phyloP scores from a whole-genome alignment of 2,797 vertebrate genomes.

The Gila robusta region DNA sequence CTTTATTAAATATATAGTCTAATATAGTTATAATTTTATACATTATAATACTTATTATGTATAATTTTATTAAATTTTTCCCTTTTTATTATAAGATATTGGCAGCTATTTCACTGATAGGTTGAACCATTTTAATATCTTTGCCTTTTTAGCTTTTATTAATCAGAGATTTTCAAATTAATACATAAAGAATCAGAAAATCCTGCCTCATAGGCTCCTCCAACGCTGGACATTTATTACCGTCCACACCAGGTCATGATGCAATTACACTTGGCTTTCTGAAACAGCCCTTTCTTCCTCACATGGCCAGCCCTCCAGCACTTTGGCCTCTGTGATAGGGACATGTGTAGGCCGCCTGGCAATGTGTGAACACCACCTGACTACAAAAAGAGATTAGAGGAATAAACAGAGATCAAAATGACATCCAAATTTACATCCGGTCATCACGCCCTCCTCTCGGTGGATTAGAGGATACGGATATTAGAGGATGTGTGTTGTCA shows the following conservation, averaged over 20 bases:
- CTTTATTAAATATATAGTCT: neutral
- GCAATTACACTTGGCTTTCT: constrained; percentile 57
- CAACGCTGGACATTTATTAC: constrained; percentile 28
- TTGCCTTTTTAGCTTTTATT: neutral
- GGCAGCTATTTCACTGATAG: neutral
- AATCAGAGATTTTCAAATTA: neutral
- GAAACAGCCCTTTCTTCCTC: constrained; percentile 48
- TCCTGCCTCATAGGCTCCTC: neutral
- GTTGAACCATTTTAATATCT: neutral
- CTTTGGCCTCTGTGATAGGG: constrained; percentile 52
- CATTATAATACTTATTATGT: neutral
- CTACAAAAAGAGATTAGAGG: constrained; percentile 61
- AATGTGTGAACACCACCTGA: constrained; percentile 60
- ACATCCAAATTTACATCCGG: constrained; percentile 48
- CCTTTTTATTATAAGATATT: neutral
- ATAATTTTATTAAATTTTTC: neutral
- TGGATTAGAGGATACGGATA: constrained; percentile 53
- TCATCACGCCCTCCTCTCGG: constrained; percentile 53
- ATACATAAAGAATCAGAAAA: neutral
- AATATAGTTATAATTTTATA: neutral
- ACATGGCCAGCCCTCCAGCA: constrained; percentile 47
- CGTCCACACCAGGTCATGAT: constrained; percentile 52
- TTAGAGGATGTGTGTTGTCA: constrained; percentile 41
- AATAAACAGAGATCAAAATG: constrained; percentile 57
- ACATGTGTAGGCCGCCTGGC: constrained; percentile 61